These are phyloP conservation scores for Anabacerthia variegaticeps DNA, from an alignment of 2,797 vertebrate species.

Conservation along the genomic window DNA sequence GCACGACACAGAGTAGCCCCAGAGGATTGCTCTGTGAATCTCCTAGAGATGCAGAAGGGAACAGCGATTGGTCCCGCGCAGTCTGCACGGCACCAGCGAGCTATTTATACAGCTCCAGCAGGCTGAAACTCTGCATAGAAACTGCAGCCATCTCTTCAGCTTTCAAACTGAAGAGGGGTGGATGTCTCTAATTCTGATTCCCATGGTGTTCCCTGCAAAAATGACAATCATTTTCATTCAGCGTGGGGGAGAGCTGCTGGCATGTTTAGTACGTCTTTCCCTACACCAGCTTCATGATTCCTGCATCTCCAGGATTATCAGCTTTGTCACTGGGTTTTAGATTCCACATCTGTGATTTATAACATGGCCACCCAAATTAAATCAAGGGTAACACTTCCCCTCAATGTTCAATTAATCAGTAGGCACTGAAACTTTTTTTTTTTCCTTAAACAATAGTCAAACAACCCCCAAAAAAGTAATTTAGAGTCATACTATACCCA, in stretches of 20 bases:
- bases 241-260: neutral
- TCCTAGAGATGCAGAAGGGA: neutral
- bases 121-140: slow-evolving; percentile 40
- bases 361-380: neutral
- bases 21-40: neutral
- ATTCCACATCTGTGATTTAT: neutral
- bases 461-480: neutral
- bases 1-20: neutral
- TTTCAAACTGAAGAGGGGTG: slow-evolving; percentile 10
- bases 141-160: slow-evolving; percentile 36
- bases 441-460: neutral
- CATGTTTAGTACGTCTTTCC: neutral
- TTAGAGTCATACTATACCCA: slow-evolving; percentile 34
- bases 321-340: neutral
- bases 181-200: slow-evolving; percentile 40
- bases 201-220: slow-evolving; percentile 45
- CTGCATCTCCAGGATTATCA: slow-evolving; percentile 24
- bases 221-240: slow-evolving; percentile 41
- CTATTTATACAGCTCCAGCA: slow-evolving; percentile 29
- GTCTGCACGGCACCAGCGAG: neutral
- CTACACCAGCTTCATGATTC: neutral
- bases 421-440: neutral
- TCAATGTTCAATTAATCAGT: neutral
- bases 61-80: neutral
- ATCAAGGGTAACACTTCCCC: neutral